These are phyloP conservation scores for Helicolenus hilgendorfi DNA, from an alignment of 2,797 vertebrate genomes.

Conservation along the genomic window DNA sequence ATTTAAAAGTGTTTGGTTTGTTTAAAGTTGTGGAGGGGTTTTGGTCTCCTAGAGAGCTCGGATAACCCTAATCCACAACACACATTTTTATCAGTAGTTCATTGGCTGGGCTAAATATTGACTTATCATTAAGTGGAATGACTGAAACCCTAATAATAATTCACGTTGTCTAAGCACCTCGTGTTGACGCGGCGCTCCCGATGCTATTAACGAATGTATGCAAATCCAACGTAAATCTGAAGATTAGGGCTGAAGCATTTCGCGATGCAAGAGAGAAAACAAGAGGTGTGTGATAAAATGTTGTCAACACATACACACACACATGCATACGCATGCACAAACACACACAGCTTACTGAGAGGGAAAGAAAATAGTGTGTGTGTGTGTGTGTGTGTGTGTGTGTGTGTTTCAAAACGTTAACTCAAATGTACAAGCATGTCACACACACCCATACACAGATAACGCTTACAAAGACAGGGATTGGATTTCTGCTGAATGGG, in stretches of 20 bases:
- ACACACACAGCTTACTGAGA: constrained; percentile 55
- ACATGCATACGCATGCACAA: constrained; percentile 23
- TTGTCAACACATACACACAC: constrained; percentile 57
- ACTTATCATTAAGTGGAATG: constrained; percentile 93
- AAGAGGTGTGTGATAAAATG: constrained; percentile 83
- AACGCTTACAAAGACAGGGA: constrained; percentile 70
- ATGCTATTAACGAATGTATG: constrained; percentile 91
- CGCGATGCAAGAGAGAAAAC: constrained; percentile 83
- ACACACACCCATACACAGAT: constrained; percentile 62
- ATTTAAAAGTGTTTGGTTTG: constrained; percentile 91
- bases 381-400: constrained; percentile 24
- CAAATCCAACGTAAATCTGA: constrained; percentile 93
- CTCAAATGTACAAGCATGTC: constrained; percentile 71
- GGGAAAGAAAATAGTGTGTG: constrained; percentile 35
- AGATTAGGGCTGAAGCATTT: constrained; percentile 91
- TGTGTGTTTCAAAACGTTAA: constrained; percentile 66
- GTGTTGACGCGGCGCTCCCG: constrained; percentile 87
- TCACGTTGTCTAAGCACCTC: constrained; percentile 92
- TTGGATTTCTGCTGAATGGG: constrained; percentile 79
- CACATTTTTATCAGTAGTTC: constrained; percentile 94
- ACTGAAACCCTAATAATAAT: constrained; percentile 92
- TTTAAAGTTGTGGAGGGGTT: constrained; percentile 89
- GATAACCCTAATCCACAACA: constrained; percentile 91
- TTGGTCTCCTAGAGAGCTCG: constrained; percentile 88
- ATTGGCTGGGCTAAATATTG: constrained; percentile 92